These are phyloP conservation scores for Hystrix cristata DNA, from an alignment of 2,113 vertebrate species.

Conservation along the genomic window DNA sequence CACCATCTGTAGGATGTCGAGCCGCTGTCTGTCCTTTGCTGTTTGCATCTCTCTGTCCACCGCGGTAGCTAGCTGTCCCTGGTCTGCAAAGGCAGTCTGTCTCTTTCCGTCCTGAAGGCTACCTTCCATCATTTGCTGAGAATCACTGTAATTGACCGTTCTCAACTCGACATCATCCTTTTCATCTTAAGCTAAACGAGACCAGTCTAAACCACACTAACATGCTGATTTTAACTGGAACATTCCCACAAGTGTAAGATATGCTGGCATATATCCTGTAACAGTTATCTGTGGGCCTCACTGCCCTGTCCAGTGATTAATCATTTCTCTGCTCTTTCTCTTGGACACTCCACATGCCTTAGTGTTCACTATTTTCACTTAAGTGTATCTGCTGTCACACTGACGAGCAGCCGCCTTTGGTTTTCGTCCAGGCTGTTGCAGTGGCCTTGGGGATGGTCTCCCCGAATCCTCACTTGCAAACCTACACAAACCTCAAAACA, in stretches of 20 bases:
- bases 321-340: background rate
- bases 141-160: background rate
- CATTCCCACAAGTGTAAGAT: background rate
- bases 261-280: background rate
- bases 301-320: background rate
- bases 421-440: background rate
- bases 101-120: background rate
- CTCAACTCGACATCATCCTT: background rate
- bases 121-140: background rate
- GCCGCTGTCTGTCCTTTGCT: background rate
- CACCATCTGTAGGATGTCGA: background rate
- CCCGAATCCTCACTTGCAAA: background rate
- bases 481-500: background rate
- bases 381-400: background rate
- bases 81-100: background rate
- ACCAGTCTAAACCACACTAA: background rate
- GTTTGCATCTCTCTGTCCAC: background rate
- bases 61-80: background rate
- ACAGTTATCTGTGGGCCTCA: background rate
- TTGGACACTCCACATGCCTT: background rate
- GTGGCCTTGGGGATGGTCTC: background rate
- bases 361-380: background rate
- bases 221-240: background rate
- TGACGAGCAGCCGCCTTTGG: background rate
- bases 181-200: background rate